phyloP scores from a whole-genome alignment of 1,140 invertebrate genomes.

The Luehdorfia chinensis region DNA sequence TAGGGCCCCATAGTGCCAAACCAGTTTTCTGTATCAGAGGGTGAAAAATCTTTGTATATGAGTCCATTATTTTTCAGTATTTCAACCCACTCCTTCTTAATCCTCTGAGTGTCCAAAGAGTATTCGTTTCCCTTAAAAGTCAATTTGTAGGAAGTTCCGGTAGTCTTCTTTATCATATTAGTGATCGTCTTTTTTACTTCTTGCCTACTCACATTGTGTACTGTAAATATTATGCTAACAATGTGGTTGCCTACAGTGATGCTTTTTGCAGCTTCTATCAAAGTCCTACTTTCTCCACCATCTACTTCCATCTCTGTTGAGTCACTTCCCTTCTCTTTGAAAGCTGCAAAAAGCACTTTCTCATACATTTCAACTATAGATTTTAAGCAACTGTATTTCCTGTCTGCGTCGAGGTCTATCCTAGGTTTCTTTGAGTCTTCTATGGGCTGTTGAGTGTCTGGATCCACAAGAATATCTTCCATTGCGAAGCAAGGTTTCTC shows the following conservation, averaged over 20 bases:
- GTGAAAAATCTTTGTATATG: not conserved
- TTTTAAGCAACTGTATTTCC: too few relatives aligned
- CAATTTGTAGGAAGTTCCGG: not conserved
- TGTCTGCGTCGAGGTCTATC: too few relatives aligned
- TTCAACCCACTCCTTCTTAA: not conserved
- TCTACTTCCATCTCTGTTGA: too few relatives aligned
- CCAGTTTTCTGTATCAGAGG: conserved; percentile 4
- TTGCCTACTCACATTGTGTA: not conserved
- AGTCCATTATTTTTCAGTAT: not conserved
- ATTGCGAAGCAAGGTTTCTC: too few relatives aligned
- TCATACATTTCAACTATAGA: too few relatives aligned
- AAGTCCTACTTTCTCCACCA: too few relatives aligned
- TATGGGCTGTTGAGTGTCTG: too few relatives aligned
- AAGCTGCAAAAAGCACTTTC: too few relatives aligned
- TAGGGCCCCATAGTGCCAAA: conserved; percentile 24
- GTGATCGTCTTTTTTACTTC: not conserved
- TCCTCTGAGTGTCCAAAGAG: not conserved
- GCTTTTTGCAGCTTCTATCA: not conserved
- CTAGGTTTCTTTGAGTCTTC: too few relatives aligned
- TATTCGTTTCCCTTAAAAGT: not conserved
- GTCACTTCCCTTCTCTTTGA: too few relatives aligned
- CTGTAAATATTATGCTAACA: not conserved
- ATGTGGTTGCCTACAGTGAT: not conserved
- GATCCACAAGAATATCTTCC: too few relatives aligned
- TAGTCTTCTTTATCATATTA: not conserved